Conservation (phyloP, 2,797 vertebrate species). For the Pseudochirops cupreus region DNA sequence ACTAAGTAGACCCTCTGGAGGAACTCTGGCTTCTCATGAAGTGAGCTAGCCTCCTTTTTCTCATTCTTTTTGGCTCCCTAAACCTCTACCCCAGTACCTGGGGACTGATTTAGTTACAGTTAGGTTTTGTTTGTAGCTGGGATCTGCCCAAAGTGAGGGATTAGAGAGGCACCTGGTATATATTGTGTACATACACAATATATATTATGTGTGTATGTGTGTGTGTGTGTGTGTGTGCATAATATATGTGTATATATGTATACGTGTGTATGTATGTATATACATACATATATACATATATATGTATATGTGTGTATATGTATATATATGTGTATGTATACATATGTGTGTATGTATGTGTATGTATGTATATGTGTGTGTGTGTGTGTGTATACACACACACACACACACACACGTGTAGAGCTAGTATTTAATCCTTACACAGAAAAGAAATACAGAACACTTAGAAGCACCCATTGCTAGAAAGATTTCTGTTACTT, state of each 20-base stretch:
- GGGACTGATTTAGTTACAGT: neutral
- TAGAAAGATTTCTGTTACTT: neutral
- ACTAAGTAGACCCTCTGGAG: neutral
- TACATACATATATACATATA: too few species aligned
- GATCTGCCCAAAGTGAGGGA: neutral
- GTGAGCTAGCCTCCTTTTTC: neutral
- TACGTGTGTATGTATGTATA: too few species aligned
- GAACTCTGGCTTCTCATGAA: neutral
- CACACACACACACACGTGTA: neutral
- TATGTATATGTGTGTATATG: too few species aligned
- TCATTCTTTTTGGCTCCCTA: neutral
- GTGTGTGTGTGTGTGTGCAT: too few species aligned
- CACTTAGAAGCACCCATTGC: neutral
- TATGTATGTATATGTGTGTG: too few species aligned
- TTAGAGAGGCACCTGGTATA: neutral
- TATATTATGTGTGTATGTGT: too few species aligned
- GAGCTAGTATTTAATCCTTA: neutral
- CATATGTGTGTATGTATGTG: too few species aligned
- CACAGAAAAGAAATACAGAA: neutral
- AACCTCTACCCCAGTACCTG: neutral
- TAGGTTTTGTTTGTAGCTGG: neutral
- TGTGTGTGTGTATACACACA: too few species aligned
- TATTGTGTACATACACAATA: neutral
- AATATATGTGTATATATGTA: too few species aligned
- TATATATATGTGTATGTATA: too few species aligned